Evolutionary conservation across 2,113 vertebrate species (phyloP).

Genomic region (Neolamprologus sp.): DNA sequence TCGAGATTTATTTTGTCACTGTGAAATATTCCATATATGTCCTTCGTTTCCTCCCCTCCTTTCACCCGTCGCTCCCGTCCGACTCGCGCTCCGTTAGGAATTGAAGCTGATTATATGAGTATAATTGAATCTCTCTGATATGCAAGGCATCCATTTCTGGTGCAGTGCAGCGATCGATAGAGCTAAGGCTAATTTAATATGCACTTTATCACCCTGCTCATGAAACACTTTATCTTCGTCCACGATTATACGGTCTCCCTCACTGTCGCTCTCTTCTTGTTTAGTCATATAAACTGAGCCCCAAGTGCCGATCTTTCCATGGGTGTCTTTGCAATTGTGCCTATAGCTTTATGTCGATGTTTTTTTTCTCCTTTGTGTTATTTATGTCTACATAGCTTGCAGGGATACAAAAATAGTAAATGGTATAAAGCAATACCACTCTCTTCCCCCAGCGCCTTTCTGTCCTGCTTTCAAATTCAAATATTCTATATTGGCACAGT

Average conservation of each 20-base stretch:
- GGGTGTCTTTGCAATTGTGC: background rate
- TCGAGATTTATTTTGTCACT: background rate
- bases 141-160: slow-evolving; percentile 56
- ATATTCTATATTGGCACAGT: slow-evolving; percentile 21
- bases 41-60: background rate
- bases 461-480: slow-evolving; percentile 9
- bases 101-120: slow-evolving; percentile 60
- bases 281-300: background rate
- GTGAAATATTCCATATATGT: background rate
- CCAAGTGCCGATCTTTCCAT: background rate
- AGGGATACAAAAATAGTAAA: background rate
- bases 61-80: background rate
- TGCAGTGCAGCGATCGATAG: slow-evolving; percentile 60
- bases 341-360: background rate
- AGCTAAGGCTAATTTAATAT: slow-evolving; percentile 66
- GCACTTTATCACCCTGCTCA: slow-evolving; percentile 62
- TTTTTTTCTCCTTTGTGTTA: background rate
- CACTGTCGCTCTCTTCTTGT: background rate
- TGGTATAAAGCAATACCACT: background rate
- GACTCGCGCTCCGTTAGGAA: slow-evolving; percentile 22
- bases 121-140: slow-evolving; percentile 67
- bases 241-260: slow-evolving; percentile 3
- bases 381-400: background rate
- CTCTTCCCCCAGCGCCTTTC: background rate
- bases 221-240: slow-evolving; percentile 54